Evolutionary conservation across 2,113 vertebrate genomes (phyloP).

Genomic region (Typhlomys cinereus): DNA sequence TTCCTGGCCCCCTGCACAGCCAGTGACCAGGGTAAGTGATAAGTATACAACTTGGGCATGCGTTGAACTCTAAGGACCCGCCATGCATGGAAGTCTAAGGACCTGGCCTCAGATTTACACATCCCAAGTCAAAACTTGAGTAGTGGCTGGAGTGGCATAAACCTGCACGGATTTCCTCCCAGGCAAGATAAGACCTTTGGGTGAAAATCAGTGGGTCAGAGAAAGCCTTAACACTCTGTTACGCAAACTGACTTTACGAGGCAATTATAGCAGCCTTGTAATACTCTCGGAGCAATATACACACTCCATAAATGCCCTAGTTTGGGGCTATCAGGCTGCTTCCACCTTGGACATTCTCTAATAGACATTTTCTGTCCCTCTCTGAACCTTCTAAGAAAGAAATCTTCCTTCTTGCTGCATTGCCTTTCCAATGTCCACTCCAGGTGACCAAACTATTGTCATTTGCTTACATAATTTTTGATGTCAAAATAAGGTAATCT

Average conservation of each 20-base stretch:
- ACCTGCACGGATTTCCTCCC: neutral
- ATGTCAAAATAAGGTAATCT: slow-evolving; percentile 1
- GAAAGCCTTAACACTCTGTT: neutral
- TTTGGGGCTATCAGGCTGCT: neutral
- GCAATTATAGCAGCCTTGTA: neutral
- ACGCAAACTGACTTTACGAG: neutral
- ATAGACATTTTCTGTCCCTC: neutral
- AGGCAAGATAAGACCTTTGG: neutral
- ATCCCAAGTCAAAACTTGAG: neutral
- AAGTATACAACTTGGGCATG: too few species aligned
- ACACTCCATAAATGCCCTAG: neutral
- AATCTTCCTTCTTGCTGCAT: neutral
- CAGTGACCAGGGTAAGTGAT: too few species aligned
- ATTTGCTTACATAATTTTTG: slow-evolving; percentile 3
- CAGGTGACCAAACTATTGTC: neutral
- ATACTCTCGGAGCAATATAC: neutral
- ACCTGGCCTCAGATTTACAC: neutral
- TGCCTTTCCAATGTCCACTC: neutral
- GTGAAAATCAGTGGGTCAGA: neutral
- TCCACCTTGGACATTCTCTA: neutral
- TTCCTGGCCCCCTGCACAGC: too few species aligned
- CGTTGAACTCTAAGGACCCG: too few species aligned
- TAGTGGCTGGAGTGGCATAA: neutral
- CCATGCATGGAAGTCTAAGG: too few species aligned
- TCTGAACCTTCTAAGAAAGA: neutral